Conservation (phyloP, 2,888 invertebrate genomes). For the Nymphalis urticae region DNA sequence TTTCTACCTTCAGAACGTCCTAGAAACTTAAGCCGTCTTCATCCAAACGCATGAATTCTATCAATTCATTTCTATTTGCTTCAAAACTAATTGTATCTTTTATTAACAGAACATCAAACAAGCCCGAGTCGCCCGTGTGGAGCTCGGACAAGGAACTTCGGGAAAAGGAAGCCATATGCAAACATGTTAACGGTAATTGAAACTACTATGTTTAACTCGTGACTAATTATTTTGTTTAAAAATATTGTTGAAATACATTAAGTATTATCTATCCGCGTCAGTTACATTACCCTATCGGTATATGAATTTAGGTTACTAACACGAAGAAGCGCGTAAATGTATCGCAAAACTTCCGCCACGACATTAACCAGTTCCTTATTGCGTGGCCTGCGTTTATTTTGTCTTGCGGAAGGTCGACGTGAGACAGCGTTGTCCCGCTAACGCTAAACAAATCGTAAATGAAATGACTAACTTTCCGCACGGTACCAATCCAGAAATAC, state of each 20-base stretch:
- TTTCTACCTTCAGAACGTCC: slow-evolving; percentile 22
- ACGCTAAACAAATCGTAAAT: slow-evolving; percentile 35
- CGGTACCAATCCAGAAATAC: slow-evolving; percentile 80
- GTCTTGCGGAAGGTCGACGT: slow-evolving; percentile 64
- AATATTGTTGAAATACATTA: slow-evolving; percentile 12
- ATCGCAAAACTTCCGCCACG: slow-evolving; percentile 7
- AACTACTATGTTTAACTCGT: slow-evolving; percentile 2
- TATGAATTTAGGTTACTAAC: slow-evolving; percentile 10
- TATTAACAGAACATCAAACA: slow-evolving; percentile 67
- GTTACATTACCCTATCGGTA: slow-evolving; percentile 4
- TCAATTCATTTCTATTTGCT: not conserved
- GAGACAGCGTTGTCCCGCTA: slow-evolving; percentile 54
- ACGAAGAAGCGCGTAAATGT: not conserved
- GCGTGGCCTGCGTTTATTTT: slow-evolving; percentile 45
- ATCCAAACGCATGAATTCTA: not conserved
- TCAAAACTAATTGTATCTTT: slow-evolving; percentile 42
- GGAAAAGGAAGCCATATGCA: slow-evolving; percentile 66
- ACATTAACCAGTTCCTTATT: slow-evolving; percentile 1
- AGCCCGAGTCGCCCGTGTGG: slow-evolving; percentile 74
- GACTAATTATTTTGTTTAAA: slow-evolving; percentile 1
- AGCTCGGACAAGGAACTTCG: slow-evolving; percentile 68
- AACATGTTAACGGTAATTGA: slow-evolving; percentile 73
- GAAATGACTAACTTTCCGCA: slow-evolving; percentile 76
- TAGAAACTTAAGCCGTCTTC: slow-evolving; percentile 21
- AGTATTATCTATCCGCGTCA: slow-evolving; percentile 1